Base-by-base conservation (phyloP, 2,113 vertebrate genomes). In the Mohoua ochrocephala region DNA sequence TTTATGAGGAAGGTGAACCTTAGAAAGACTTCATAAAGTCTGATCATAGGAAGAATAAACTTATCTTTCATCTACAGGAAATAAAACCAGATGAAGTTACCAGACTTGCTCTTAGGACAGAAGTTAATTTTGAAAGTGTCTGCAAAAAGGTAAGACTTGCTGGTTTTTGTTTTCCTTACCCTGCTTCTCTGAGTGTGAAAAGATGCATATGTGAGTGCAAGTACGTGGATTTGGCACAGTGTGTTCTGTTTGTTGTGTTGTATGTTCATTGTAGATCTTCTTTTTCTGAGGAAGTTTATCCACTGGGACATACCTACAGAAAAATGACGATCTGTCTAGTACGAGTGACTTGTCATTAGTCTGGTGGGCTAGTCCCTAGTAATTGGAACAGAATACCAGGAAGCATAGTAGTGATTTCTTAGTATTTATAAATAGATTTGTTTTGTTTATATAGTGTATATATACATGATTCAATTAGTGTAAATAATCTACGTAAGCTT, bases 81-180 rank as follows among this genome's bases (percentile, higher is more conserved):
- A 94, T 99, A 54, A 97, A 96, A 81, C 98, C 98, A 31, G 99
- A 99, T 97, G 59, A 93, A 87, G 98, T 99, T 93, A 99, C 99
- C 74, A 99, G 98, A 96, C 96, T 98, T 56, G 99, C 99, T 84
- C 98, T 99, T 94, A 96, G 97, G 89, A 98, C 98, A 83, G 98
- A 98, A 86, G 97, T 99, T 85, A 98, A 89, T 96, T 99, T 99
- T 97, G 98, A 99, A 54, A 96, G 97, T 78, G 97, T 98, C 93
- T 99, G 98, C 97, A 99, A 98, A 98, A 98, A 98, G 97, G 98
- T 98, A 97, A 87, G 90, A 15, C 37, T 75, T 71, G 10, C 13
- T 74, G 12, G 0, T 21, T 84, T 67, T 67, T 79, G 6, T 33
- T 78, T 73, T 57, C 4, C 30, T 47, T 69, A 8, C 3, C 9